These are phyloP conservation scores for Macquaria australasica DNA, from an alignment of 2,113 vertebrate species.

Conservation along the genomic window DNA sequence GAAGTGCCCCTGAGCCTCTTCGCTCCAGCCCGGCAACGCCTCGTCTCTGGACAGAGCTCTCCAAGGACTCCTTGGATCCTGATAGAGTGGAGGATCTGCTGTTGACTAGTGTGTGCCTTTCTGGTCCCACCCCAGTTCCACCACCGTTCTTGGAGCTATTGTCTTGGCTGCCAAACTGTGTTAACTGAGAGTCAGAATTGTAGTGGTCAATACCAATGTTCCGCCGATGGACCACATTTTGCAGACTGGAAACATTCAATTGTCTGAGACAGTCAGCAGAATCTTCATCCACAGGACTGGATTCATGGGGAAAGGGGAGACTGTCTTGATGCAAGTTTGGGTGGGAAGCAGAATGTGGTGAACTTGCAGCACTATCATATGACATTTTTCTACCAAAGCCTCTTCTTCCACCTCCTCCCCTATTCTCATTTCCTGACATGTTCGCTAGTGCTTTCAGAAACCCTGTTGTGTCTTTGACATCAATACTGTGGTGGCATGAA, in stretches of 20 bases:
- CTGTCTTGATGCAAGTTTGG: conserved; percentile 80
- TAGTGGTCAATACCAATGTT: conserved; percentile 89
- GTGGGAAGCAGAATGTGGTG: conserved; percentile 75
- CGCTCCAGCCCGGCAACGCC: conserved; percentile 81
- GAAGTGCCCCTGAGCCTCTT: conserved; percentile 84
- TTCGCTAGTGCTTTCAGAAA: conserved; percentile 84
- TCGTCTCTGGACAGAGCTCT: conserved; percentile 80
- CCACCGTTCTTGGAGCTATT: conserved; percentile 48
- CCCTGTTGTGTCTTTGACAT: conserved; percentile 85
- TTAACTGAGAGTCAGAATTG: conserved; percentile 90
- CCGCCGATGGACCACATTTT: conserved; percentile 85
- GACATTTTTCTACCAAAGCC: conserved; percentile 85
- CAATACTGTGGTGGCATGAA: conserved; percentile 87
- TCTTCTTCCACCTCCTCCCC: conserved; percentile 34
- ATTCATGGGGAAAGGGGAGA: conserved; percentile 45
- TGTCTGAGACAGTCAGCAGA: conserved; percentile 79
- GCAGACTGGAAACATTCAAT: conserved; percentile 86
- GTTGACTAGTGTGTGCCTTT: conserved; percentile 85
- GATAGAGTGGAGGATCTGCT: conserved; percentile 83
- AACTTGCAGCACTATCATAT: conserved; percentile 82
- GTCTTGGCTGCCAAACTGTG: conserved; percentile 73
- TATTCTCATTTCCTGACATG: conserved; percentile 48
- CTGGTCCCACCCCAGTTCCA: conserved; percentile 67
- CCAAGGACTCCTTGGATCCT: conserved; percentile 84
- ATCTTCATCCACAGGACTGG: conserved; percentile 75